Percentiles rank a stretch among this genome's conserved stretches.
Evolutionary conservation across 2,113 vertebrate species (phyloP).

Genomic region (Probosciger aterrimus): DNA sequence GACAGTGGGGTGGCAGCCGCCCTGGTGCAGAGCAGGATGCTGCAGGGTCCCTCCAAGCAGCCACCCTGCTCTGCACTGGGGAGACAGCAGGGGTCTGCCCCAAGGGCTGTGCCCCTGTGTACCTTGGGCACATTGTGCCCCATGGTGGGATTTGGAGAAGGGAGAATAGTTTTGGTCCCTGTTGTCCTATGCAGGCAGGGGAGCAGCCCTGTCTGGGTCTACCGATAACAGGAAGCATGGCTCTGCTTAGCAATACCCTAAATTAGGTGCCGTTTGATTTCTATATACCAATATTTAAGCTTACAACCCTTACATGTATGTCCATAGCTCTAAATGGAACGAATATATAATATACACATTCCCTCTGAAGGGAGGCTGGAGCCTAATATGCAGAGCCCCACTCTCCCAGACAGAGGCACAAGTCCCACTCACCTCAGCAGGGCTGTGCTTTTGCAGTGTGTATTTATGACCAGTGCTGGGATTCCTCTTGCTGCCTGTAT

Average conservation of each 20-base stretch:
- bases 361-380: neutral
- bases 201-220: neutral
- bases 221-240: neutral
- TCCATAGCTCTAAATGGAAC: neutral
- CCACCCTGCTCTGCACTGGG: neutral
- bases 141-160: fast-evolving
- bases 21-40: neutral
- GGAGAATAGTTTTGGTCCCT: neutral
- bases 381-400: neutral
- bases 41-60: neutral
- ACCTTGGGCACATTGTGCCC: fast-evolving
- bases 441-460: neutral
- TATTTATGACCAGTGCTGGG: neutral
- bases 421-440: neutral
- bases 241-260: neutral
- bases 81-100: fast-evolving
- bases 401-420: neutral
- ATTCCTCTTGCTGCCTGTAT: neutral
- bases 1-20: fast-evolving
- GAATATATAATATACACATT: fast-evolving
- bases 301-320: neutral
- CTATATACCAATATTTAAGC: neutral
- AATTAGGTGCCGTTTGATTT: neutral
- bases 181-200: neutral
- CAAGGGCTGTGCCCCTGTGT: neutral